phyloP scores from a whole-genome alignment of 53 echinoderm and acorn worm species.

The Echinarachnius parma region DNA sequence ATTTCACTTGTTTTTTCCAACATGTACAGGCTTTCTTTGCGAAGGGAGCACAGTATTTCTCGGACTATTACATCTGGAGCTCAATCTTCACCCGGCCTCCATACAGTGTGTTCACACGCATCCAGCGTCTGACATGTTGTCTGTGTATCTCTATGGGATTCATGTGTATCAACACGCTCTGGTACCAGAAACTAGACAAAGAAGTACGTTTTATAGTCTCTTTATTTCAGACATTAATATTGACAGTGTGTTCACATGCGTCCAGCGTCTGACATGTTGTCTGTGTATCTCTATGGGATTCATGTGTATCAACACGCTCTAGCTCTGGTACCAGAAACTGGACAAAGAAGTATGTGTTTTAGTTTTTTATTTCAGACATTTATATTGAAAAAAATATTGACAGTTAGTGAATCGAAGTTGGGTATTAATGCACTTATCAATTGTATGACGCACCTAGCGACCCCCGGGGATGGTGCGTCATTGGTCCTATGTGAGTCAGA shows the following conservation, averaged over 20 bases:
- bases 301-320: conserved; percentile 76
- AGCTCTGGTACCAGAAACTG: conserved; percentile 69
- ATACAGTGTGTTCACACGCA: conserved; percentile 88
- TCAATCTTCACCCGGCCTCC: conserved; percentile 89
- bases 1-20: too few species aligned
- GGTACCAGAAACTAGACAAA: conserved; percentile 75
- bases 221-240: background rate
- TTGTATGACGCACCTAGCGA: too few species aligned
- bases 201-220: conserved; percentile 49
- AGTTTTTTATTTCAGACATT: too few species aligned
- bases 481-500: too few species aligned
- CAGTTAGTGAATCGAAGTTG: too few species aligned
- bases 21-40: conserved; percentile 87
- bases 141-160: conserved; percentile 81
- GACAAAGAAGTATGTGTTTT: conserved; percentile 68
- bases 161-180: conserved; percentile 85
- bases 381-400: too few species aligned
- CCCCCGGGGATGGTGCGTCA: too few species aligned
- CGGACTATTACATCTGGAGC: conserved; percentile 99
- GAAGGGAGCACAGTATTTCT: conserved; percentile 91
- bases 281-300: conserved; percentile 68
- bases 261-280: conserved; percentile 86
- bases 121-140: conserved; percentile 85
- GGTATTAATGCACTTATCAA: too few species aligned
- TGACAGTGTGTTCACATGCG: conserved; percentile 63